Evolutionary conservation across 2,888 invertebrate genomes (phyloP).

Genomic region (Pemphredon lugubris): DNA sequence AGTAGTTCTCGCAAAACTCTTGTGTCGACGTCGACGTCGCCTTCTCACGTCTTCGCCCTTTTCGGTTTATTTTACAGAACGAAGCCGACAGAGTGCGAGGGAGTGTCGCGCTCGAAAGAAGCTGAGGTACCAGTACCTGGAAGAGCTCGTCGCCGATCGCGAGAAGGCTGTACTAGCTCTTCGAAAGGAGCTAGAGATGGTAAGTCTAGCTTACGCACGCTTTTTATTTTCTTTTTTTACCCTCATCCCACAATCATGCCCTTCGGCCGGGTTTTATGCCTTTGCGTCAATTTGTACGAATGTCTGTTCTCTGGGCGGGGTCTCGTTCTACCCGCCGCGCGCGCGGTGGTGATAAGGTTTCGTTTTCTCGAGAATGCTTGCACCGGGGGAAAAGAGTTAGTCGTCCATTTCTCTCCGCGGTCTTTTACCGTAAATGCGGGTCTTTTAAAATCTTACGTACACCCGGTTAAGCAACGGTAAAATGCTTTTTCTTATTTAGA

Average conservation of each 20-base stretch:
- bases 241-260: neutral
- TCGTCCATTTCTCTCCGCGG: slow-evolving; percentile 15
- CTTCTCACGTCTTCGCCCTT: slow-evolving; percentile 8
- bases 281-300: neutral
- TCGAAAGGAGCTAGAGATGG: slow-evolving; percentile 94
- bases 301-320: too few relatives aligned
- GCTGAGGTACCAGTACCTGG: slow-evolving; percentile 97
- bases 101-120: slow-evolving; percentile 99
- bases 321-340: too few relatives aligned
- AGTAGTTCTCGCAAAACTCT: neutral
- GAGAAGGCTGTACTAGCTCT: slow-evolving; percentile 95
- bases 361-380: slow-evolving; percentile 8
- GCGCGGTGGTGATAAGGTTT: neutral
- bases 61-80: slow-evolving; percentile 84
- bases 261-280: neutral
- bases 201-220: slow-evolving; percentile 78
- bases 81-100: slow-evolving; percentile 97
- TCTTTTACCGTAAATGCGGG: neutral
- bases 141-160: slow-evolving; percentile 95
- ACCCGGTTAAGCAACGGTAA: slow-evolving; percentile 26
- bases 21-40: neutral
- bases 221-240: slow-evolving; percentile 6
- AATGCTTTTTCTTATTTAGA: neutral
- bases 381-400: slow-evolving; percentile 23
- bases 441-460: slow-evolving; percentile 24